Percentiles rank a stretch among this genome's conserved stretches.
phyloP scores from a whole-genome alignment of 2,113 vertebrate genomes.

The Sylvia atricapilla region DNA sequence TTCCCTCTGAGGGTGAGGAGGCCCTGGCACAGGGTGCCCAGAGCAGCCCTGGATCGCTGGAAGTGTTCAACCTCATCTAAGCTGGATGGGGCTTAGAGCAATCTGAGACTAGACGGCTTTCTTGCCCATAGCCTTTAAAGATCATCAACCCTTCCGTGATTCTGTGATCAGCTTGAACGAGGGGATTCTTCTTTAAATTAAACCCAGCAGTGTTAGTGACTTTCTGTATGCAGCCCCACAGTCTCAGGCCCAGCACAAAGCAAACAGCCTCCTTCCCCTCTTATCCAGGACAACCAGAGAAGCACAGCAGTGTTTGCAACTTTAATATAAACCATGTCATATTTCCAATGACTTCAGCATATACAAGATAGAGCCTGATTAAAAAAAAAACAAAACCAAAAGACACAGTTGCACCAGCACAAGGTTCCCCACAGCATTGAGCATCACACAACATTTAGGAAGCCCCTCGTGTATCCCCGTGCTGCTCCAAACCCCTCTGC shows the following conservation, averaged over 20 bases:
- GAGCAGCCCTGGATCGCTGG: fast-evolving
- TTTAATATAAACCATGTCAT: not conserved
- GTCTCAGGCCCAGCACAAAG: fast-evolving
- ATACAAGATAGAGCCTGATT: not conserved
- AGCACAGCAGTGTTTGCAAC: fast-evolving
- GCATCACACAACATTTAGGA: not conserved
- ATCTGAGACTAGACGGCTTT: fast-evolving
- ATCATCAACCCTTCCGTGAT: not conserved
- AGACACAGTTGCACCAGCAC: not conserved
- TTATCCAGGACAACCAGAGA: fast-evolving
- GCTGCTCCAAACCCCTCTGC: too few relatives aligned
- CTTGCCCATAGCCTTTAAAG: fast-evolving
- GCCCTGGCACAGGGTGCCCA: not conserved
- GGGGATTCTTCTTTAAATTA: not conserved
- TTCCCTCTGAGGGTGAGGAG: fast-evolving
- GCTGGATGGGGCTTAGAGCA: fast-evolving
- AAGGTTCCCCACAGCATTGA: not conserved
- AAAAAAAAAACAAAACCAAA: not conserved
- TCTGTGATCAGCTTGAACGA: fast-evolving
- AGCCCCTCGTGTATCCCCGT: fast-evolving
- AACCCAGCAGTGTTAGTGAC: fast-evolving
- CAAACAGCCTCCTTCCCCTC: fast-evolving
- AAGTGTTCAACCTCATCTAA: fast-evolving
- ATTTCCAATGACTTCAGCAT: not conserved
- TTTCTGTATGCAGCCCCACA: fast-evolving